A percentile compares a stretch with the other conserved stretches of the same genome.
These are phyloP conservation scores for Coregonus suidteri DNA, from an alignment of 2,797 vertebrate genomes.

Conservation along the genomic window DNA sequence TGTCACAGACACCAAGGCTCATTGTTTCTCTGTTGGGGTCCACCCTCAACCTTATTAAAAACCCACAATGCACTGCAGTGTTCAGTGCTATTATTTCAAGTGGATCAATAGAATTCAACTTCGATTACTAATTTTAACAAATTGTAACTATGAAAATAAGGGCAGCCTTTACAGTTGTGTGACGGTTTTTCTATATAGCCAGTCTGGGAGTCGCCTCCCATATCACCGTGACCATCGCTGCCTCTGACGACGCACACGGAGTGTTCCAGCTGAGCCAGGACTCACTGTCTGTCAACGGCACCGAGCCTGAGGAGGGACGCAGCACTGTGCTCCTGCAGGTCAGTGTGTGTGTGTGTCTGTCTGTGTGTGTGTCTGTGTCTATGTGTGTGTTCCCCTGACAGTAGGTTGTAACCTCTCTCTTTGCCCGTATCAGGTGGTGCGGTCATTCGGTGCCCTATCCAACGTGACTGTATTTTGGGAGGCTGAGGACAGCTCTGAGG, in stretches of 20 bases:
- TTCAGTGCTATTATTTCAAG: conserved; percentile 7
- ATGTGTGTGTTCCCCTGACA: neutral
- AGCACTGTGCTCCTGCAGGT: conserved; percentile 77
- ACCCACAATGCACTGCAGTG: neutral
- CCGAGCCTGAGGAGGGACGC: conserved; percentile 86
- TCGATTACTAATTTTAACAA: no score
- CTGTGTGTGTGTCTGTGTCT: no score
- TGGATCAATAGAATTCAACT: conserved; percentile 1
- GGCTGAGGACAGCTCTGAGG: conserved; percentile 70
- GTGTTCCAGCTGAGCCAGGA: conserved; percentile 88
- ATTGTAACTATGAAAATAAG: no score
- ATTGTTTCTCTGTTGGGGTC: conserved; percentile 15
- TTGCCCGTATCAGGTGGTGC: conserved; percentile 77
- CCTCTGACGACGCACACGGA: conserved; percentile 96
- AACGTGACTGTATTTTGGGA: conserved; percentile 86
- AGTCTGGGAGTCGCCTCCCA: conserved; percentile 86
- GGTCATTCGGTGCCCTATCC: conserved; percentile 86
- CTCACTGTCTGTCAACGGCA: conserved; percentile 83
- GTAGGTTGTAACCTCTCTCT: neutral
- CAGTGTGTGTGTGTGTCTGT: neutral
- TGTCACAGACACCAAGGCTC: conserved; percentile 34
- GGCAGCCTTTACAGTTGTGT: no score
- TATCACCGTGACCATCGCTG: conserved; percentile 88
- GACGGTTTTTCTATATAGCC: conserved; percentile 67
- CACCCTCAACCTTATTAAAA: conserved; percentile 10